Base-by-base conservation (phyloP, 2,113 vertebrate genomes). In the Cyprinodon brontotheroides region DNA sequence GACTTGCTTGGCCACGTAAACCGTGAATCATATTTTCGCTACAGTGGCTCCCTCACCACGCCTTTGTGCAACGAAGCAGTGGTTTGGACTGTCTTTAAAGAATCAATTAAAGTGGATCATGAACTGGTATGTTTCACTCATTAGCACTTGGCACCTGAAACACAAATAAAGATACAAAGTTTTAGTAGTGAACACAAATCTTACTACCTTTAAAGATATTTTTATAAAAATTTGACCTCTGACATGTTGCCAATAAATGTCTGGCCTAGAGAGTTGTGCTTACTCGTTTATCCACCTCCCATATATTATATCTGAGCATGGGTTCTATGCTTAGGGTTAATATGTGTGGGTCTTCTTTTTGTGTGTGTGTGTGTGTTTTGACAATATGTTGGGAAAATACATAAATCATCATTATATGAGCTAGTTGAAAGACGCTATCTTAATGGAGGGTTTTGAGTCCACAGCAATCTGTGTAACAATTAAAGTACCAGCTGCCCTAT, bases 41-140 rank as follows among this genome's bases (percentile, higher is more conserved):
- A 94, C 75, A 78, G 62, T 1, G 94, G 94, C 37, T 94, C 94
- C 3, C 79, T 94, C 2, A 94, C 94, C 29, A 94, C 93, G 0
- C 94, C 94, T 0, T n/a, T 14, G 0, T 95, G 94, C 59, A 66
- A 92, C 0, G 86, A 94, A 83, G 89, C 74, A 0, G 93, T 94
- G 29, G 74, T 94, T 1, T 94, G 94, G 94, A 94, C 93, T 0
- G 22, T 95, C 37, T 94, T 94, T 36, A 82, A 88, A 72, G 75
- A 93, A 1, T 57, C 92, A 2, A 38, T 95, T 20, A 81, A 71
- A 22, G 66, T 95, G 64, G 79, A 91, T 4, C 11, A 61, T 1
- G 22, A 37, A 0, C 77, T 94, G 93, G 94, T 95, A 84, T 20
- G 91, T 87, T 5, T n/a, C 11, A 13, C 13, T 72, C 29, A 10